A percentile compares a stretch with the other conserved stretches of the same genome.
phyloP scores from a whole-genome alignment of 2,888 invertebrate species.

The Meteorus colon region DNA sequence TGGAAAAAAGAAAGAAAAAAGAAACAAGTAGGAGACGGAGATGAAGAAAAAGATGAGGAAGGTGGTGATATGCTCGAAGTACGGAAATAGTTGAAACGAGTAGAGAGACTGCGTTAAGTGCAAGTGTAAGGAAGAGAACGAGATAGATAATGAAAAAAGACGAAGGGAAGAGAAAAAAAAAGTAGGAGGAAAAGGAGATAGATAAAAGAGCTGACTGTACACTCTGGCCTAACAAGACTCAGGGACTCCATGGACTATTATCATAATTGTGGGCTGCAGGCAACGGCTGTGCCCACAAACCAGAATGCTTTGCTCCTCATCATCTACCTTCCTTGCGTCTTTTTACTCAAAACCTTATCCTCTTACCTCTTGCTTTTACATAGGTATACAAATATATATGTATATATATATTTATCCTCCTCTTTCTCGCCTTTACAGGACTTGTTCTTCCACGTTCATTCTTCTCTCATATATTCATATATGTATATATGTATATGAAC shows the following conservation, averaged over 20 bases:
- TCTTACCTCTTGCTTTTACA: constrained; percentile 53
- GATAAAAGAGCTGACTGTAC: constrained; percentile 67
- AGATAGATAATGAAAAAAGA: constrained; percentile 42
- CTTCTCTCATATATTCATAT: constrained; percentile 3
- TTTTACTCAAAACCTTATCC: constrained; percentile 60
- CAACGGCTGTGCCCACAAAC: constrained; percentile 73
- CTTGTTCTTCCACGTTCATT: neutral
- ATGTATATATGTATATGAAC: neutral
- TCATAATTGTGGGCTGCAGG: constrained; percentile 73
- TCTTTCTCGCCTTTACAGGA: constrained; percentile 36
- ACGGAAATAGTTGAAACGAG: constrained; percentile 31
- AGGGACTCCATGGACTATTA: constrained; percentile 69
- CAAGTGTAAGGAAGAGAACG: constrained; percentile 2
- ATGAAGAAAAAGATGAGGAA: constrained; percentile 42
- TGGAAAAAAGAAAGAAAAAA: neutral
- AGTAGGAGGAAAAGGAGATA: constrained; percentile 59
- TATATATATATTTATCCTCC: constrained; percentile 11
- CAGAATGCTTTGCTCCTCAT: constrained; percentile 71
- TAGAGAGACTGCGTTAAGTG: constrained; percentile 22
- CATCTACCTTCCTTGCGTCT: constrained; percentile 60
- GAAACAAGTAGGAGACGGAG: constrained; percentile 30
- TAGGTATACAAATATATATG: neutral
- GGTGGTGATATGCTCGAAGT: constrained; percentile 4
- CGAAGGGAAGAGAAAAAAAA: constrained; percentile 52
- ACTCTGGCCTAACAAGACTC: constrained; percentile 71